Conservation (phyloP, 2,113 vertebrate genomes). For the Hirundichthys speculiger region DNA sequence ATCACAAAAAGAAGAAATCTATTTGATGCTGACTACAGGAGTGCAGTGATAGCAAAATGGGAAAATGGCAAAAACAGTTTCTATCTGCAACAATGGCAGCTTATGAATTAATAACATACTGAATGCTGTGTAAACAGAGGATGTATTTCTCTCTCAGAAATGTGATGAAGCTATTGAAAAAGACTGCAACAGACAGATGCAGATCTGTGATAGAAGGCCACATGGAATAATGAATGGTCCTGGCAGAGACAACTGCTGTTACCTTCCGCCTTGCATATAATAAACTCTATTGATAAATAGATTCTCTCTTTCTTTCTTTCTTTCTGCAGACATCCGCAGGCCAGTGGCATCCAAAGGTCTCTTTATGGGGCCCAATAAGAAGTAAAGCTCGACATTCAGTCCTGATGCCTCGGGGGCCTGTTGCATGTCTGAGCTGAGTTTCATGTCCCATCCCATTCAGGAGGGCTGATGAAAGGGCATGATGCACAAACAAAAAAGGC, state of each 20-base stretch:
- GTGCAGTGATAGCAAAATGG: too few relatives aligned
- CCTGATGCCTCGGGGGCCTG: slow-evolving; percentile 46
- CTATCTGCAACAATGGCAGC: slow-evolving; percentile 13
- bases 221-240: not conserved
- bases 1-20: slow-evolving; percentile 24
- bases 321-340: slow-evolving; percentile 22
- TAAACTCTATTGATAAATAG: not conserved
- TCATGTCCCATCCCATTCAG: slow-evolving; percentile 59
- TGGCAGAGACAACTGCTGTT: slow-evolving; percentile 3
- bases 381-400: slow-evolving; percentile 65
- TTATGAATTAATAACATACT: slow-evolving; percentile 23
- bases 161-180: not conserved
- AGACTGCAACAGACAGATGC: slow-evolving; percentile 13
- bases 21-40: slow-evolving; percentile 1
- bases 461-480: slow-evolving; percentile 41
- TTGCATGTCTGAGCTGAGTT: slow-evolving; percentile 60
- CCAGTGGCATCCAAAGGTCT: slow-evolving; percentile 51
- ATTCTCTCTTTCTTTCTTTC: slow-evolving; percentile 33
- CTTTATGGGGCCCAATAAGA: slow-evolving; percentile 64
- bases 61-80: too few relatives aligned
- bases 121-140: not conserved
- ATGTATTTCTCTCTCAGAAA: not conserved
- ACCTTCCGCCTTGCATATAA: slow-evolving; percentile 1
- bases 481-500: slow-evolving; percentile 27
- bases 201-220: slow-evolving; percentile 5